Evolutionary conservation across 2,113 vertebrate species (phyloP).

Genomic region (Oncorhynchus kisutch): DNA sequence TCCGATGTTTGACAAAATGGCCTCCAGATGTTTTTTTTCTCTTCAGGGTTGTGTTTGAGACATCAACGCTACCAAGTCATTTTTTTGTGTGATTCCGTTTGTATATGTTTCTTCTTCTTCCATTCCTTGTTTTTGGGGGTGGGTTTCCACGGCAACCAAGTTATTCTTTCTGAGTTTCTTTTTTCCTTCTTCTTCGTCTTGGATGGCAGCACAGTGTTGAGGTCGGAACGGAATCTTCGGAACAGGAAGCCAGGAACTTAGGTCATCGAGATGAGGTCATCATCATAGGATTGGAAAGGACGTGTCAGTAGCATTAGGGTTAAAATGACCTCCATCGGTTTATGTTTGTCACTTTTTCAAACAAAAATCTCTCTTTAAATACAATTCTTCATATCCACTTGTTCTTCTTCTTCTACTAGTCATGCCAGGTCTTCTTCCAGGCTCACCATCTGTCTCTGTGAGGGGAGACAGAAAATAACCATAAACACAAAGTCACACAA

Average conservation of each 20-base stretch:
- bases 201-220: slow-evolving; percentile 51
- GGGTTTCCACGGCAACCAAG: background rate
- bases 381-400: background rate
- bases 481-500: background rate
- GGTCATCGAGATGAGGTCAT: slow-evolving; percentile 33
- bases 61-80: background rate
- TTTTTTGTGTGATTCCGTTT: background rate
- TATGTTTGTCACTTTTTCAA: slow-evolving; percentile 13
- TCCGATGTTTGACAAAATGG: slow-evolving; percentile 8
- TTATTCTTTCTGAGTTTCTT: background rate
- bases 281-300: background rate
- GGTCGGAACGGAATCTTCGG: slow-evolving; percentile 36
- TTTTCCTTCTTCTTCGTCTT: slow-evolving; percentile 17
- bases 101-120: background rate
- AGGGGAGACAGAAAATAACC: background rate
- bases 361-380: slow-evolving; percentile 18
- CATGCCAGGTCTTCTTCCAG: slow-evolving; percentile 79
- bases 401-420: slow-evolving; percentile 42
- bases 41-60: slow-evolving; percentile 8
- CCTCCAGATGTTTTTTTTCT: background rate
- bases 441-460: slow-evolving; percentile 60
- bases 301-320: background rate
- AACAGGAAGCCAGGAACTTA: background rate
- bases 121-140: background rate
- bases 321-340: slow-evolving; percentile 26